phyloP scores from a whole-genome alignment of 2,888 invertebrate species.

The Steinernema hermaphroditum region DNA sequence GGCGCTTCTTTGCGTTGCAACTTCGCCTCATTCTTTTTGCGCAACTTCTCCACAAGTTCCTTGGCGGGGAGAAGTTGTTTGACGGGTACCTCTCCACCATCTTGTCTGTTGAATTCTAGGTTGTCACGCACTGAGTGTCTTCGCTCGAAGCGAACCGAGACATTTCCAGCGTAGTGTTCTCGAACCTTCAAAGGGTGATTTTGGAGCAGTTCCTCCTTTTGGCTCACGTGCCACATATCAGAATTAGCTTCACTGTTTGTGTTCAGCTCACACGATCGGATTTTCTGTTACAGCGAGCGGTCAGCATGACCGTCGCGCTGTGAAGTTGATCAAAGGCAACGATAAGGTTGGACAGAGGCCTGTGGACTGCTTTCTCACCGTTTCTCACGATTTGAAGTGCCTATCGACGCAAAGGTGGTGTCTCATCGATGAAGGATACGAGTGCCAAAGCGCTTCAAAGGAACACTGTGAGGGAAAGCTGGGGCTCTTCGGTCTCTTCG shows the following conservation, averaged over 20 bases:
- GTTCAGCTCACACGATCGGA: conserved; percentile 18
- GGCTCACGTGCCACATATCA: background rate
- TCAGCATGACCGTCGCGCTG: conserved; percentile 7
- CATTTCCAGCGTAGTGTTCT: conserved; percentile 52
- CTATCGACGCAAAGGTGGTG: conserved; percentile 5
- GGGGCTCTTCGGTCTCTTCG: background rate
- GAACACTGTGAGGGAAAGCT: background rate
- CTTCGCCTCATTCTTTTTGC: conserved; percentile 32
- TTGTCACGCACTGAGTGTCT: conserved; percentile 43
- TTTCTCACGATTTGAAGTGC: conserved; percentile 24
- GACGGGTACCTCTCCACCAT: conserved; percentile 9
- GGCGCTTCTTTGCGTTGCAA: background rate
- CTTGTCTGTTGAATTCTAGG: conserved; percentile 34
- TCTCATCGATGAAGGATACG: conserved; percentile 13
- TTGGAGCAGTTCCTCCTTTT: background rate
- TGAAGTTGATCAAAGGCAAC: conserved; percentile 19
- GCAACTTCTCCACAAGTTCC: conserved; percentile 35
- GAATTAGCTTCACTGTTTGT: background rate
- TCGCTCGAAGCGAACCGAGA: conserved; percentile 52
- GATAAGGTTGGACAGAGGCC: conserved; percentile 6
- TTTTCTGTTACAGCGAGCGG: conserved; percentile 9
- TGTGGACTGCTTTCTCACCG: conserved; percentile 8
- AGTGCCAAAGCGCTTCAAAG: background rate
- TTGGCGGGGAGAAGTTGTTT: conserved; percentile 33
- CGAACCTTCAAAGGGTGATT: conserved; percentile 27